phyloP scores from a whole-genome alignment of 2,797 vertebrate genomes.

The Spinus pinus region DNA sequence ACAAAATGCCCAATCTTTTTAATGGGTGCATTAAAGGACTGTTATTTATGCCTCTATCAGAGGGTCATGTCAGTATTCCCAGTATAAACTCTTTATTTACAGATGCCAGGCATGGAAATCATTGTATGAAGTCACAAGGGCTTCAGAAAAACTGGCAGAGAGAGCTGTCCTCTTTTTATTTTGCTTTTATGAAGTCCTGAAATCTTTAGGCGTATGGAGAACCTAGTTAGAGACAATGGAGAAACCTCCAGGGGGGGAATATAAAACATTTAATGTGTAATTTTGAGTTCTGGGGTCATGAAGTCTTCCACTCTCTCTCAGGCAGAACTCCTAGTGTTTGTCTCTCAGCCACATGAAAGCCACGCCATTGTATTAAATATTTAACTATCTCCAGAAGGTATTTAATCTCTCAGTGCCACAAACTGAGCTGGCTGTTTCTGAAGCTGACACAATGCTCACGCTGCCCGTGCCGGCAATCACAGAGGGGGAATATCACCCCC shows the following conservation, averaged over 20 bases:
- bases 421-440: constrained; percentile 52
- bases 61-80: background rate
- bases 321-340: constrained; percentile 66
- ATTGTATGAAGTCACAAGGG: background rate
- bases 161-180: background rate
- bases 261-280: constrained; percentile 65
- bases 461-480: constrained; percentile 27
- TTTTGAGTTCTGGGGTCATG: constrained; percentile 70
- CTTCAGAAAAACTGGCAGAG: constrained; percentile 23
- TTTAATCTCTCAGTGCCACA: constrained; percentile 55
- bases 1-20: background rate
- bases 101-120: background rate
- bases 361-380: constrained; percentile 49
- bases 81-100: constrained; percentile 23
- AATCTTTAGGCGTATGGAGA: constrained; percentile 49
- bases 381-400: constrained; percentile 42
- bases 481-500: background rate
- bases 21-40: background rate
- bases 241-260: constrained; percentile 59
- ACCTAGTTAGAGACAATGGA: constrained; percentile 67
- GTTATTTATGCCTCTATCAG: background rate
- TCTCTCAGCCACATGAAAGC: constrained; percentile 35
- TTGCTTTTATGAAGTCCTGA: constrained; percentile 53
- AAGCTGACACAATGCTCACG: background rate
- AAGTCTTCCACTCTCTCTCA: constrained; percentile 54